Conservation (phyloP, 2,797 vertebrate species). For the Okamejei kenojei region DNA sequence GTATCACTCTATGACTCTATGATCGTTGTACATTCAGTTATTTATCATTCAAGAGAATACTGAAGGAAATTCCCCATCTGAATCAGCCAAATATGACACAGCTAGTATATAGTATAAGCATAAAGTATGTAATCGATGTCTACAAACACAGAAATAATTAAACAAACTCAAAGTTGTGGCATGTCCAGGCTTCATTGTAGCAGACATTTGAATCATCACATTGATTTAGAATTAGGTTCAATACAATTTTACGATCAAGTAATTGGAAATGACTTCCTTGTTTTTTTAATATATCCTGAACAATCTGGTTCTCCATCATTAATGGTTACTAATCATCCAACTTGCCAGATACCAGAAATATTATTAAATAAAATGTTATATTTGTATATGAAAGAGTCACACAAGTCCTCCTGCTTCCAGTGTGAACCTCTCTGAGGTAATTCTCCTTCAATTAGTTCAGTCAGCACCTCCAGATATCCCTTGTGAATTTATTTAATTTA, state of each 20-base stretch:
- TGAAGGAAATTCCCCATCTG: slow-evolving; percentile 48
- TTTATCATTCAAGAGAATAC: slow-evolving; percentile 65
- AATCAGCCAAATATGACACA: slow-evolving; percentile 42
- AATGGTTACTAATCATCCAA: not conserved
- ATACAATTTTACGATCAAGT: not conserved
- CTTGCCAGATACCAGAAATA: not conserved
- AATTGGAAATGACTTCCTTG: not conserved
- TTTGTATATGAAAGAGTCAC: not conserved
- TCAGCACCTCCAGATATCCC: not conserved
- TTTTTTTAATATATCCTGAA: not conserved
- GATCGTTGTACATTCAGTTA: slow-evolving; percentile 56
- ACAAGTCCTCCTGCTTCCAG: not conserved
- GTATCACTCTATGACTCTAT: no score
- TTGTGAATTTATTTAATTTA: not conserved
- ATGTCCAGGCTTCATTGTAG: not conserved
- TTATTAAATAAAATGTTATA: not conserved
- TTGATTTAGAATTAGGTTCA: not conserved
- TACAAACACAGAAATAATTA: not conserved
- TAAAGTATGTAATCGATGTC: not conserved
- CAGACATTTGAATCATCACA: not conserved
- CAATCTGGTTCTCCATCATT: not conserved
- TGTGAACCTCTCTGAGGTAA: not conserved
- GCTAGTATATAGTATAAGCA: not conserved
- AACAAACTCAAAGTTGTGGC: not conserved
- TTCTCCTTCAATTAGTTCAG: not conserved